Base-by-base conservation (phyloP, 2,113 vertebrate species). In the Hoplias malabaricus region DNA sequence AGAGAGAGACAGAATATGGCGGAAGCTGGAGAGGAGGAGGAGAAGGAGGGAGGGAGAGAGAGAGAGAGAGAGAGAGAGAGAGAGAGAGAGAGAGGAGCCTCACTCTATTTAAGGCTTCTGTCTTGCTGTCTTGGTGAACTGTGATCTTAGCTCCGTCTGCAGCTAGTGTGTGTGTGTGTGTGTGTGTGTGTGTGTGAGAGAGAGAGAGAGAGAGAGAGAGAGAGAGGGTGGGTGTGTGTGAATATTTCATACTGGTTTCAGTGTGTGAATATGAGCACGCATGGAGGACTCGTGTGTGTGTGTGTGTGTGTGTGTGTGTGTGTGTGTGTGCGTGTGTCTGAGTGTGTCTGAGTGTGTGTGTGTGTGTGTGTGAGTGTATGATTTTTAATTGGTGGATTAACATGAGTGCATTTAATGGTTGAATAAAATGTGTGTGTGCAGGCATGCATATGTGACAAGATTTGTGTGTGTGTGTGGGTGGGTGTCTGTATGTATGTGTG, bases 11-110 rank as follows among this genome's bases (percentile, higher is more conserved):
- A 69, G 75, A 36, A 66, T 61, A 74, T 71, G 31, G 46, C 75
- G 68, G 66, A 75, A 63, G 25, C 46, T 36, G 54, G 33, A 40
- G 31, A 38, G 14, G 6, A 23, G 10, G 29, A 25, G 21, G 48
- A 50, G 71, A 67, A 57, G 34, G 13, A 31, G 10, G 31, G 56
- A 40, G 19, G 19, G 38, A 10, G 36, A 48, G 48, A 27, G 21
- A 82, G 75, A 80, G 85, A 80, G 81, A 82, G 82, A 81, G 31
- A 13, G 27, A 7, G 69, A 31, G n/a, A 46, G 43, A 61, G 16
- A 56, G 23, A 54, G 78, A 65, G 53, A 19, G 69, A 65, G 25
- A 38, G 48, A 31, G 66, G 25, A 71, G 54, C 33, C 23, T 43
- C 33, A 31, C 29, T 70, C 62, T 63, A 63, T 59, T 56, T 69